A percentile compares a stretch with the other conserved stretches of the same genome.
Conservation (phyloP, 1,140 invertebrate genomes). For the Hyles euphorbiae region DNA sequence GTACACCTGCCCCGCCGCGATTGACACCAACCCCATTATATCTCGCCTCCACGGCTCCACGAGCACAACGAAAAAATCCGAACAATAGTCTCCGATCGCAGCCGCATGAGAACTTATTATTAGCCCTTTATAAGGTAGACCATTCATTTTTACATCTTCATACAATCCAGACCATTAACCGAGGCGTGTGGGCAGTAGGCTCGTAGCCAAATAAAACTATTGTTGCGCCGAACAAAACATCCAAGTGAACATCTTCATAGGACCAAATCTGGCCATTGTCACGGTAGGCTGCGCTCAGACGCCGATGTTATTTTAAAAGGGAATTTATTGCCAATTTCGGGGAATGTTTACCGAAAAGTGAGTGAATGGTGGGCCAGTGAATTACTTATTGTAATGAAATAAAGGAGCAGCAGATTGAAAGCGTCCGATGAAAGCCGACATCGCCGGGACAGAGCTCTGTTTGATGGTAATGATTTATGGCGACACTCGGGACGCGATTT, state of each 20-base stretch:
- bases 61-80: constrained; percentile 51
- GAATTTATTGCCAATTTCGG: constrained; percentile 71
- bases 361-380: constrained; percentile 64
- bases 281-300: constrained; percentile 38
- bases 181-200: constrained; percentile 70
- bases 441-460: constrained; percentile 43
- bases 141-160: constrained; percentile 70
- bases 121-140: constrained; percentile 62
- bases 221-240: constrained; percentile 65
- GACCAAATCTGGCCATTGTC: constrained; percentile 63
- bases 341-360: constrained; percentile 65
- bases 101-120: constrained; percentile 70
- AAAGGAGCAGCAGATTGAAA: constrained; percentile 66
- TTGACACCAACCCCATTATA: constrained; percentile 73
- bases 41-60: constrained; percentile 23
- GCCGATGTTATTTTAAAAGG: constrained; percentile 52
- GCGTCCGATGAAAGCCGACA: constrained; percentile 62
- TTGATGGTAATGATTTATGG: constrained; percentile 73
- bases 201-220: constrained; percentile 71
- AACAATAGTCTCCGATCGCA: constrained; percentile 61
- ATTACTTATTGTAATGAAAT: constrained; percentile 71
- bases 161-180: constrained; percentile 67
- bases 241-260: constrained; percentile 71
- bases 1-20: constrained; percentile 65
- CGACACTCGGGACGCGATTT: constrained; percentile 60